phyloP scores from a whole-genome alignment of 2,888 invertebrate species.

The Stenichneumon culpator region DNA sequence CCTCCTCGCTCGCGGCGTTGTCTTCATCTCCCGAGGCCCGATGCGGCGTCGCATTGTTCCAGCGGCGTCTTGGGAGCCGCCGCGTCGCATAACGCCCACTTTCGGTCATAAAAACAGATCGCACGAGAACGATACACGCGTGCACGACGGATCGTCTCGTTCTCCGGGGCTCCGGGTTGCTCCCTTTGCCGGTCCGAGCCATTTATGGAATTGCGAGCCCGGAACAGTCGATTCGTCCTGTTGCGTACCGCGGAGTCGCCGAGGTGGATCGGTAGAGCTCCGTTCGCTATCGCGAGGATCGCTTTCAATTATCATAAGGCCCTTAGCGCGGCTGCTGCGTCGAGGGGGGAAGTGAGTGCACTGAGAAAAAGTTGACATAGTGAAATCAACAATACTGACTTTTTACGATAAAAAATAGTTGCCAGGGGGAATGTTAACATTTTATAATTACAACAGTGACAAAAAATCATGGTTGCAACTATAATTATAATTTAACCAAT shows the following conservation, averaged over 20 bases:
- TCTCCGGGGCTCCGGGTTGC: slow-evolving; percentile 51
- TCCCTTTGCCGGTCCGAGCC: slow-evolving; percentile 71
- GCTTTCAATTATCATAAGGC: slow-evolving; percentile 48
- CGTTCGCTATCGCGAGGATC: background rate
- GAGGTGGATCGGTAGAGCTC: too few relatives aligned
- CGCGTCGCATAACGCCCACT: slow-evolving; percentile 77
- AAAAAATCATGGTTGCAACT: too few relatives aligned
- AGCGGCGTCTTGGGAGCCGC: slow-evolving; percentile 23
- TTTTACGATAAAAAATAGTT: too few relatives aligned
- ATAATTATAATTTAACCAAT: too few relatives aligned
- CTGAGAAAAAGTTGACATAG: too few relatives aligned
- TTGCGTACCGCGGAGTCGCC: slow-evolving; percentile 53
- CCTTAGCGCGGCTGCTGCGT: slow-evolving; percentile 8
- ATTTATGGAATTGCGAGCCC: slow-evolving; percentile 76
- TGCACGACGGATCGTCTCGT: slow-evolving; percentile 45
- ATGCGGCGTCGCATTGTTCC: slow-evolving; percentile 37
- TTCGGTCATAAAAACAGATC: slow-evolving; percentile 82
- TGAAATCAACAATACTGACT: too few relatives aligned
- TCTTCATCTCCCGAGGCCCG: slow-evolving; percentile 44
- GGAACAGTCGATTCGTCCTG: slow-evolving; percentile 72
- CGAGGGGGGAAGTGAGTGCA: slow-evolving; percentile 10
- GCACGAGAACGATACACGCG: slow-evolving; percentile 76
- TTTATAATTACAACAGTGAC: too few relatives aligned
- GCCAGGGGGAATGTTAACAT: too few relatives aligned
- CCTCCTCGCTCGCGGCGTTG: slow-evolving; percentile 41